phyloP scores from a whole-genome alignment of 2,797 vertebrate genomes.

The Picus viridis region DNA sequence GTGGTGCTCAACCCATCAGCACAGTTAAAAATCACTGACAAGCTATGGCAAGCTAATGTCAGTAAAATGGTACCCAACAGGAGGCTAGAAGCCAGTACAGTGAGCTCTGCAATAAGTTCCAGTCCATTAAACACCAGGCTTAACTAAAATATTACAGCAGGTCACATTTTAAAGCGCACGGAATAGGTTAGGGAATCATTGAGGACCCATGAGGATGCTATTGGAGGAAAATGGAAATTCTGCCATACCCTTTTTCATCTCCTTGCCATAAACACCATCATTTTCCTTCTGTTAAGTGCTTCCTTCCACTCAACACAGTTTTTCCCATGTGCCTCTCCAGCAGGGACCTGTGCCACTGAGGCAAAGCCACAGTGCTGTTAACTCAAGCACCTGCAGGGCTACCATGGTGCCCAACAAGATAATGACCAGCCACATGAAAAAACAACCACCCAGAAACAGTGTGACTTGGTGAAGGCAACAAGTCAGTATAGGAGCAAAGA shows the following conservation, averaged over 20 bases:
- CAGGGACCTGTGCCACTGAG: neutral
- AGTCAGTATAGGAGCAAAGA: neutral
- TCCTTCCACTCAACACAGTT: neutral
- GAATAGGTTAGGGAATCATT: neutral
- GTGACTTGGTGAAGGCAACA: neutral
- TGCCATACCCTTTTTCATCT: neutral
- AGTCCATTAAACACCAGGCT: slow-evolving; percentile 34
- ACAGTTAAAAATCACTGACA: slow-evolving; percentile 30
- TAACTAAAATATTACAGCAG: slow-evolving; percentile 45
- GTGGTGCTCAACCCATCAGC: neutral
- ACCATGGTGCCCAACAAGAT: neutral
- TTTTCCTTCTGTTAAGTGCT: neutral
- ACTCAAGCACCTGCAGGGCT: neutral
- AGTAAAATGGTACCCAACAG: slow-evolving; percentile 59
- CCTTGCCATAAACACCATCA: neutral
- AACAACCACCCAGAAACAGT: neutral
- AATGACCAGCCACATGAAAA: neutral
- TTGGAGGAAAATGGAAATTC: neutral
- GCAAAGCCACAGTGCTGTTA: neutral
- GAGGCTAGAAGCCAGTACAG: slow-evolving; percentile 20
- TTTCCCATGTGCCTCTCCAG: rapidly evolving
- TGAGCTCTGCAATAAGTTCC: slow-evolving; percentile 49
- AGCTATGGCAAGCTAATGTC: slow-evolving; percentile 34
- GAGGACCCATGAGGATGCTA: neutral
- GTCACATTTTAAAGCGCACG: slow-evolving; percentile 7